Base-by-base conservation (phyloP, 2,888 invertebrate species). In the Steinernema scapterisci region DNA sequence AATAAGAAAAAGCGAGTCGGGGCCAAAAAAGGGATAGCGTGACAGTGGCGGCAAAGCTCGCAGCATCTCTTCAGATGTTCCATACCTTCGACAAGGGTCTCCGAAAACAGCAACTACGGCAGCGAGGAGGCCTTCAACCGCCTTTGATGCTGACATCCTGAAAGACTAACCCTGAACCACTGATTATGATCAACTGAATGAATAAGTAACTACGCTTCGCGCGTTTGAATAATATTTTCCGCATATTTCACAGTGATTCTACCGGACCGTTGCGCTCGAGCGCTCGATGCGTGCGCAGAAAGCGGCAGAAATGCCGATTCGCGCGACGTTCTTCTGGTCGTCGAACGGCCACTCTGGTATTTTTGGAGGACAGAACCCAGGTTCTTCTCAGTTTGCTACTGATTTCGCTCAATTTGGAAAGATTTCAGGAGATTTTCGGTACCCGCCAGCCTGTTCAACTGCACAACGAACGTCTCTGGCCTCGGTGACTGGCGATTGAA, bases 121-220 rank as follows among this genome's bases (percentile, higher is more conserved):
- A 54, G 54, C 54, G 25, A 21, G 11, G 23, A 54, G 11, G 5
- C 54, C 6, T n/a, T 19, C 11, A 19, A 54, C 54, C 23, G 54
- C 21, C 27, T 23, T 3, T 5, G 23, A 25, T 9, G 54, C 54
- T 23, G 54, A 6, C 54, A 54, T 54, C 21, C 54, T 54, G 54
- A 23, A 54, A 23, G 54, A 54, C 54, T 54, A 21, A 21, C 54
- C 25, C 6, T 27, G 11, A 54, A 23, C 54, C 23, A 54, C 54
- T 54, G 54, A 54, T 54, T 54, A 54, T 54, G 54, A 54, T 54
- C 54, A 54, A 54, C 54, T 54, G 54, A 54, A 54, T 54, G 54
- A 54, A 54, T 54, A 54, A 54, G 54, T 54, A 54, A 54, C 23
- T 54, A 54, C 54, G 54, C 54, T 54, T 54, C 54, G 54, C 54